Conservation (phyloP, 2,113 vertebrate genomes). For the human region DNA sequence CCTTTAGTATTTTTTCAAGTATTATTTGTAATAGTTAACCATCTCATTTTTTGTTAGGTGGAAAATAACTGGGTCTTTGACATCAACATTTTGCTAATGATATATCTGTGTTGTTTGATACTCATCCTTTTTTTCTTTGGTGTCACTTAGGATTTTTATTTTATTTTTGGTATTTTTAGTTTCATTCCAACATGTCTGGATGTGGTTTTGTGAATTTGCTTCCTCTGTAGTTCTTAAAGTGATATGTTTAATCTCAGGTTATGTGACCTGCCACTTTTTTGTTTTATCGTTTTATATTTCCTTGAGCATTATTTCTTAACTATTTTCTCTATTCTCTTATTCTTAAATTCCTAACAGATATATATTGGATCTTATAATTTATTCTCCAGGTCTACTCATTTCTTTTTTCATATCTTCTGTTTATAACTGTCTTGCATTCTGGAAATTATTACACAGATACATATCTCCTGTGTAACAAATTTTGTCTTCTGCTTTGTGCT, state of each 20-base stretch:
- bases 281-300: background rate
- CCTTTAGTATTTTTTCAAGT: background rate
- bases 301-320: background rate
- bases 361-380: background rate
- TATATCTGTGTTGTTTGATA: background rate
- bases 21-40: background rate
- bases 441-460: background rate
- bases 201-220: background rate
- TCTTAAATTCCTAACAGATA: background rate
- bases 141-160: background rate
- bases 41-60: background rate
- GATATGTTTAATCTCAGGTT: background rate
- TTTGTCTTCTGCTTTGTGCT: background rate
- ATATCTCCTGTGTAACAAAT: background rate
- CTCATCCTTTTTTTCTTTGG: background rate
- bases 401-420: background rate
- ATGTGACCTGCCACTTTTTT: background rate
- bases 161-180: background rate
- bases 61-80: background rate
- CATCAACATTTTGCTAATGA: background rate
- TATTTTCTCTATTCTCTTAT: background rate
- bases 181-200: background rate
- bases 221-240: background rate
- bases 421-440: background rate
- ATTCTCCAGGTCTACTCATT: background rate